These are phyloP conservation scores for Eupithecia subfuscata DNA, from an alignment of 2,888 invertebrate species.

Conservation along the genomic window DNA sequence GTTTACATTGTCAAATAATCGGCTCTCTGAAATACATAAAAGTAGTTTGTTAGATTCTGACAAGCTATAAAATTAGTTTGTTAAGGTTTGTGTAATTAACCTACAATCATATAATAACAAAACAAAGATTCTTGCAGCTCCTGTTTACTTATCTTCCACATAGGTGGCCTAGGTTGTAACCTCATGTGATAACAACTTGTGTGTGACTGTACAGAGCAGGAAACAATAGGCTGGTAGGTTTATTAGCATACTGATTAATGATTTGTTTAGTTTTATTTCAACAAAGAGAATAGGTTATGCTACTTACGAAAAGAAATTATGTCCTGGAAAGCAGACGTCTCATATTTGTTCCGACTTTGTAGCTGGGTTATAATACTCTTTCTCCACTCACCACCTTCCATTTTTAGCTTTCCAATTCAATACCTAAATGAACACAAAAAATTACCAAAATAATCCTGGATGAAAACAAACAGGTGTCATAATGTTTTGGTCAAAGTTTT, in stretches of 20 bases:
- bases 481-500: slow-evolving; percentile 13
- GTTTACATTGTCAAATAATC: slow-evolving; percentile 92
- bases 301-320: slow-evolving; percentile 92
- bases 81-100: slow-evolving; percentile 6
- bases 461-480: slow-evolving; percentile 70
- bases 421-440: slow-evolving; percentile 49
- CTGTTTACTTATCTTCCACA: neutral
- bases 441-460: slow-evolving; percentile 53
- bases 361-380: slow-evolving; percentile 88
- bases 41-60: neutral
- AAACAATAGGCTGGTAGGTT: slow-evolving; percentile 48
- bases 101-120: neutral
- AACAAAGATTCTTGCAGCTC: neutral
- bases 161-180: slow-evolving; percentile 25
- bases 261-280: slow-evolving; percentile 26
- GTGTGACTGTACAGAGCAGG: slow-evolving; percentile 34
- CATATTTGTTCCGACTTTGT: slow-evolving; percentile 89
- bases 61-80: neutral
- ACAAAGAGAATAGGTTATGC: slow-evolving; percentile 61
- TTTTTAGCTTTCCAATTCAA: slow-evolving; percentile 55
- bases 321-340: slow-evolving; percentile 90
- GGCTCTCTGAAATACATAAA: slow-evolving; percentile 88
- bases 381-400: slow-evolving; percentile 86
- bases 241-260: slow-evolving; percentile 50
- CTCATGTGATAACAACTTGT: slow-evolving; percentile 24